These are phyloP conservation scores for Papilio helenus DNA, from an alignment of 1,140 invertebrate species.

Conservation along the genomic window DNA sequence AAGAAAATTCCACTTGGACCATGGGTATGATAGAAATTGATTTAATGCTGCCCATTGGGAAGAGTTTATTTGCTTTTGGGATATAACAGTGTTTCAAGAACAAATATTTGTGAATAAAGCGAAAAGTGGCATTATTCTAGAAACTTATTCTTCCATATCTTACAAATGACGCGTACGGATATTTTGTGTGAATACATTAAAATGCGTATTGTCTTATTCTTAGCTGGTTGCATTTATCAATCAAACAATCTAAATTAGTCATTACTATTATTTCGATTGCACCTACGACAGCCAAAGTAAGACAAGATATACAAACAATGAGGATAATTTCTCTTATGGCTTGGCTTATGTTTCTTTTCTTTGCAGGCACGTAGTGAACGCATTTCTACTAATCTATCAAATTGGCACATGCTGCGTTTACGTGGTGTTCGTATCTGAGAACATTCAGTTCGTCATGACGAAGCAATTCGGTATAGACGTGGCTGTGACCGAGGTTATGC, in stretches of 20 bases:
- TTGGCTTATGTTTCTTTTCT: constrained; percentile 5
- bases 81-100: background rate
- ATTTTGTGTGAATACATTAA: background rate
- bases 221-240: background rate
- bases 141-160: background rate
- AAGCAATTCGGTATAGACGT: constrained; percentile 73
- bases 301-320: background rate
- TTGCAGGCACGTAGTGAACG: constrained; percentile 85
- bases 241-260: background rate
- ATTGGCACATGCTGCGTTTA: constrained; percentile 95
- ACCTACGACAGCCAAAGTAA: background rate
- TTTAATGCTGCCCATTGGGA: background rate
- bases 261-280: background rate
- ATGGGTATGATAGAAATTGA: background rate
- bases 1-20: background rate
- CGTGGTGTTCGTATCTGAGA: constrained; percentile 92
- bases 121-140: background rate
- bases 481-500: constrained; percentile 82
- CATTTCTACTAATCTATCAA: constrained; percentile 91
- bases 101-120: background rate
- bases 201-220: background rate
- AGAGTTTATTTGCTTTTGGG: background rate
- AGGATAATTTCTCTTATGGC: background rate
- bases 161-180: background rate
- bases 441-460: constrained; percentile 85